Percentiles rank a stretch among this genome's conserved stretches.
phyloP scores from a whole-genome alignment of 2,888 invertebrate species.

The Ellobium chinense region DNA sequence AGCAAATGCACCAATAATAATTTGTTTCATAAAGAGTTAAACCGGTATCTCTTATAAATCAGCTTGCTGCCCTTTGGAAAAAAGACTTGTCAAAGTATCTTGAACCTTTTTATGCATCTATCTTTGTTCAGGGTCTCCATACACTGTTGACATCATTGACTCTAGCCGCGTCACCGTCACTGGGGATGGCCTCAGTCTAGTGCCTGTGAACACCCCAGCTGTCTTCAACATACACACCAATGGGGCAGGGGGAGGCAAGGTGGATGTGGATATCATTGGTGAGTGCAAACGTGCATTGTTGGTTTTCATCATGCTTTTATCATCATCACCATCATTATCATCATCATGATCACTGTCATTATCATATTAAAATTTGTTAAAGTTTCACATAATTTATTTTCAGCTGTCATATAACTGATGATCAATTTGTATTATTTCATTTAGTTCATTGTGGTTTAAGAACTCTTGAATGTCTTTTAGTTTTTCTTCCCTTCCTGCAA shows the following conservation, averaged over 20 bases:
- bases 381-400: no score
- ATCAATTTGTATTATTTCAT: no score
- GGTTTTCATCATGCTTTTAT: neutral
- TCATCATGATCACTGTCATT: neutral
- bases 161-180: slow-evolving; percentile 83
- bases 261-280: slow-evolving; percentile 88
- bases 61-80: no score
- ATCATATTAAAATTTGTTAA: neutral
- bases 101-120: no score
- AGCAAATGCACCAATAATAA: no score
- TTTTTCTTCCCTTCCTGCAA: no score
- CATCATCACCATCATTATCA: neutral
- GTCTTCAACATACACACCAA: slow-evolving; percentile 82
- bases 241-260: slow-evolving; percentile 94
- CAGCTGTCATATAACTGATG: no score
- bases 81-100: no score
- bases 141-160: slow-evolving; percentile 79
- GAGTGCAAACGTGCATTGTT: slow-evolving; percentile 54
- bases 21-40: no score
- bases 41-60: no score
- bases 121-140: slow-evolving; percentile 73
- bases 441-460: no score
- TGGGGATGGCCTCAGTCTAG: slow-evolving; percentile 83
- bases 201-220: slow-evolving; percentile 83
- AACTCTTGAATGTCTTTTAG: no score